These are phyloP conservation scores for Chrysopa pallens DNA, from an alignment of 1,140 invertebrate species.

Conservation along the genomic window DNA sequence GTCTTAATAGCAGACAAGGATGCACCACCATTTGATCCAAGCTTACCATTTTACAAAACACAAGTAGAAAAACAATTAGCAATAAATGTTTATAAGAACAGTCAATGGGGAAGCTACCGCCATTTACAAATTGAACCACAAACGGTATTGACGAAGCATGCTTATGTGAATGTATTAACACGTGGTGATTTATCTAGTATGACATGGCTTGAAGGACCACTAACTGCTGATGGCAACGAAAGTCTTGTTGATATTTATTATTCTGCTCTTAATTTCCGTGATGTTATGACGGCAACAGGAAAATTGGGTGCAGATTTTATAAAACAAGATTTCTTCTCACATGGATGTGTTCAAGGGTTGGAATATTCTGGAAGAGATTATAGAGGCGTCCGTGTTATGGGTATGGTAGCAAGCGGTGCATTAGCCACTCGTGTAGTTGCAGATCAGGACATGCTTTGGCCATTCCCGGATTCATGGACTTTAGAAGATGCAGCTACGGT, in stretches of 20 bases:
- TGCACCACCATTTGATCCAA: conserved; percentile 42
- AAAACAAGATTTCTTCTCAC: conserved; percentile 29
- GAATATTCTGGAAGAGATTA: conserved; percentile 43
- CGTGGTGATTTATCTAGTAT: conserved; percentile 74
- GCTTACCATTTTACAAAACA: conserved; percentile 40
- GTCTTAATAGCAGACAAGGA: conserved; percentile 43
- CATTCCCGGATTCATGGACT: conserved; percentile 64
- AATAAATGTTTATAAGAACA: conserved; percentile 61
- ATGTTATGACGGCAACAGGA: conserved; percentile 60
- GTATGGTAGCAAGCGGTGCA: conserved; percentile 34
- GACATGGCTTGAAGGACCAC: conserved; percentile 55
- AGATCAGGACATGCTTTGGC: conserved; percentile 48
- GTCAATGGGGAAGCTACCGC: conserved; percentile 65
- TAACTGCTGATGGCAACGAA: background rate
- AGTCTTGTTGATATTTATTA: conserved; percentile 28
- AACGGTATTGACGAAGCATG: conserved; percentile 36
- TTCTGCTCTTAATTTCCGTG: conserved; percentile 54
- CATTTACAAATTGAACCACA: conserved; percentile 31
- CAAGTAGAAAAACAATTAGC: conserved; percentile 54
- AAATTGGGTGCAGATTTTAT: conserved; percentile 43
- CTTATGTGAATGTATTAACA: conserved; percentile 56
- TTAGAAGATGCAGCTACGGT: conserved; percentile 77
- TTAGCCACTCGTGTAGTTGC: conserved; percentile 38
- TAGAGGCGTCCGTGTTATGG: conserved; percentile 47
- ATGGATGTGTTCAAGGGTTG: conserved; percentile 51